Evolutionary conservation across 1,140 invertebrate genomes (phyloP).

Genomic region (Stratiolaelaps scimitus): DNA sequence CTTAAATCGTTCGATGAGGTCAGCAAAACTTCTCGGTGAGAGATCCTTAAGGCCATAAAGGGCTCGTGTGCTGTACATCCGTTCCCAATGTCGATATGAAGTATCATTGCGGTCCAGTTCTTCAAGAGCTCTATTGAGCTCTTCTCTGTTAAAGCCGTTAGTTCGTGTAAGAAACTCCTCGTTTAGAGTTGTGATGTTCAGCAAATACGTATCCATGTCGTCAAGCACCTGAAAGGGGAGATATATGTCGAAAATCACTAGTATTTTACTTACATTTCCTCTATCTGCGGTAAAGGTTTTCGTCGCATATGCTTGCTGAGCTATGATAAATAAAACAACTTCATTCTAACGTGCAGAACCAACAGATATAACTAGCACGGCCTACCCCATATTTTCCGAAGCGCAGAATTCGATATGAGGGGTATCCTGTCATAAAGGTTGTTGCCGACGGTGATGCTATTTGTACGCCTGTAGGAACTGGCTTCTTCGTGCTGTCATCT

Average conservation of each 20-base stretch:
- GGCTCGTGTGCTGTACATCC: not conserved
- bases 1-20: not conserved
- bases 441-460: not conserved
- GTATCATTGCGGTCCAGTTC: not conserved
- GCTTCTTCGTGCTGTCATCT: not conserved
- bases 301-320: too few species aligned
- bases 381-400: not conserved
- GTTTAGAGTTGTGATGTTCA: conserved; percentile 6
- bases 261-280: too few species aligned
- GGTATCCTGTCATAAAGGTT: conserved; percentile 20
- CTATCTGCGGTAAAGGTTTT: too few species aligned
- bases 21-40: not conserved
- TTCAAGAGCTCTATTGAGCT: not conserved
- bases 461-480: conserved; percentile 9
- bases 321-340: too few species aligned
- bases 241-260: too few species aligned
- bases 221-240: not conserved
- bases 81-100: not conserved
- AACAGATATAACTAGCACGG: too few species aligned
- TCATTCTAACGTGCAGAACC: too few species aligned
- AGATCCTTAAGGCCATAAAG: not conserved
- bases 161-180: not conserved
- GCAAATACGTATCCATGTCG: conserved; percentile 15
- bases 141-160: not conserved
- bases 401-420: not conserved